Base-by-base conservation (phyloP, 2,113 vertebrate species). In the Catharus minimus region DNA sequence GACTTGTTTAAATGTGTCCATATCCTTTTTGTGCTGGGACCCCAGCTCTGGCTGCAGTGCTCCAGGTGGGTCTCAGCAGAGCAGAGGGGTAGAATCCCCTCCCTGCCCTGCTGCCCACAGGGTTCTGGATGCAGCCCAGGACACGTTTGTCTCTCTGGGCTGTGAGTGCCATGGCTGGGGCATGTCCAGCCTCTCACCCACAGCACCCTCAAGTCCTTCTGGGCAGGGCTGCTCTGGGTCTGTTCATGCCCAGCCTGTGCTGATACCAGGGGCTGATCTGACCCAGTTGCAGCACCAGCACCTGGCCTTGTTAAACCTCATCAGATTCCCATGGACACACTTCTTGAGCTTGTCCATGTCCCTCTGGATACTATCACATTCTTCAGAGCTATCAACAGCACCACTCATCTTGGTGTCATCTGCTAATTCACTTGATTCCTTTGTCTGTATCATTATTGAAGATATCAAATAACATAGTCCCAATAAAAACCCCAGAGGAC, bases 391-490 rank as follows among this genome's bases (percentile, higher is more conserved):
- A 33, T 47, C 58, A 65, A 2, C 28, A 12, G 23, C 43, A 41
- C 16, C 43, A 57, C 50, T 30, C 41, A 74, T 15, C 33, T 65
- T 41, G 43, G 43, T 41, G 30, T 21, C 10, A 47, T 12, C 41
- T 55, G 23, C 9, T 33, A 9, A 49, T 33, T 30, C 64, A 11
- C 39, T 62, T 0, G 0, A 43, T 33, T n/a, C 30, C 30, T 57
- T 41, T 0, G 0, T 21, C 7, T 3, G 1, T 43, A 11, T 9
- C 16, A 24, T 46, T 55, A n/a, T 5, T 58, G 32, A 36, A 66
- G 9, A 21, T 32, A 43, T 8, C 7, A 36, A 66, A 49, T 21
- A 50, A 49, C 30, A 30, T 13, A 8, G 43, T 50, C 13, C 3
- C 26, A 43, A 2, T 36, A 27, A 1, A 3, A 13, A 32, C 7